Evolutionary conservation across 2,888 invertebrate species (phyloP), one percentile per base, ranked within the genome.

Genomic region (Creontiades dilutus): DNA sequence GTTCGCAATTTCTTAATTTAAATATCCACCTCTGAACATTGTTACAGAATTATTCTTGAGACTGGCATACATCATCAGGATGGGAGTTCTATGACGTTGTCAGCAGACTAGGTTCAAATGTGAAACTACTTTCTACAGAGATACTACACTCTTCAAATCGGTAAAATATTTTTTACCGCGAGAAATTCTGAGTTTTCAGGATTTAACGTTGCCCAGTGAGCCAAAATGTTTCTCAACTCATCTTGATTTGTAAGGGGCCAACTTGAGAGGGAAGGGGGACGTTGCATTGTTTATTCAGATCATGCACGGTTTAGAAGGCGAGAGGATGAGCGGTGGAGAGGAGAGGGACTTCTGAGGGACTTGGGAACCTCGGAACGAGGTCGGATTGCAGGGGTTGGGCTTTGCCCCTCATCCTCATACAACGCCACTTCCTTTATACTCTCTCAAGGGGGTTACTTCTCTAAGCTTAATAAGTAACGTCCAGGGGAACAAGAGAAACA

Each of bases 241-340:
- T 48, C 55, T 52, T 52, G 82, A 82, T 82, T 82, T 82, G 82
- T 52, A 82, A 82, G 82, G 78, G 47, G 13, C 52, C 52, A 9
- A 47, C 27, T 2, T 46, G 55, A 23, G 86, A 61, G 37, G n/a
- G 23, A 86, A 47, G 86, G 76, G 75, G 14, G n/a, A 14, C 27
- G 37, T 75, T 46, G 48, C 75, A 76, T 86, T 86, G 55, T 86
- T 86, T 86, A 86, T 86, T 86, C 86, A 48, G 86, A 86, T 75
- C 86, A 86, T 86, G 86, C 86, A 76, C 86, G 68, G 47, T 78
- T 68, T 68, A 23, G 68, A 7, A 37, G 37, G 37, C 37, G 37
- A 37, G 37, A 37, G 37, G n/a, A n/a, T 37, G 68, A 68, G 5
- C 5, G 27, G 68, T 23, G 4, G n/a, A 12, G 57, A 16, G 9